Evolutionary conservation across 2,797 vertebrate genomes (phyloP).

Genomic region (Melanotaenia trifasciata): DNA sequence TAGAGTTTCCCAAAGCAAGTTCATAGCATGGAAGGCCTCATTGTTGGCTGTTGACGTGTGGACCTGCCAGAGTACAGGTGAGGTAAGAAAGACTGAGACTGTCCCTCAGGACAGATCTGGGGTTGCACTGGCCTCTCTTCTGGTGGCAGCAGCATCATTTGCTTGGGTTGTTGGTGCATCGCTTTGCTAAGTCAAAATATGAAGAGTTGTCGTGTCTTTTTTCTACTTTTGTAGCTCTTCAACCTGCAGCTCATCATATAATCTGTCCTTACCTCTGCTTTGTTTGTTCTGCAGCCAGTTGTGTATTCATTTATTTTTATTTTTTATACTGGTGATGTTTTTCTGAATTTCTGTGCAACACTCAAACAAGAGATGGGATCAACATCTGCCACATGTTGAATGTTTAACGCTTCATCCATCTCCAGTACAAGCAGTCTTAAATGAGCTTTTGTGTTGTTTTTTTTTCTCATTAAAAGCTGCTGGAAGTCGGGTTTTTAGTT

Average conservation of each 20-base stretch:
- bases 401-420: slow-evolving; percentile 60
- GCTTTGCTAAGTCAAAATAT: slow-evolving; percentile 31
- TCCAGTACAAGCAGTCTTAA: slow-evolving; percentile 33
- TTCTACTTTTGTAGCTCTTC: background rate
- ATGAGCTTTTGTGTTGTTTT: slow-evolving; percentile 17
- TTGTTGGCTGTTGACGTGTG: slow-evolving; percentile 69
- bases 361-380: slow-evolving; percentile 67
- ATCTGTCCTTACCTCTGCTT: slow-evolving; percentile 33
- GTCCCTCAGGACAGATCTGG: slow-evolving; percentile 23
- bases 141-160: slow-evolving; percentile 59
- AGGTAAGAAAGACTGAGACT: slow-evolving; percentile 69
- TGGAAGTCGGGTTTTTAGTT: slow-evolving; percentile 20
- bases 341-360: slow-evolving; percentile 15
- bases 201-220: background rate
- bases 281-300: slow-evolving; percentile 15
- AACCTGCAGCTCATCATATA: slow-evolving; percentile 26
- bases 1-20: slow-evolving; percentile 44
- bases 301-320: slow-evolving; percentile 16
- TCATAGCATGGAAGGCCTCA: slow-evolving; percentile 61
- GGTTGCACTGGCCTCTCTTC: slow-evolving; percentile 46
- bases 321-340: slow-evolving; percentile 27
- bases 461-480: slow-evolving; percentile 32
- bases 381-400: slow-evolving; percentile 74
- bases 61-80: slow-evolving; percentile 77
- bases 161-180: slow-evolving; percentile 52